A percentile compares a stretch with the other conserved stretches of the same genome.
These are phyloP conservation scores for Parascotia fuliginaria DNA, from an alignment of 2,888 invertebrate genomes.

Conservation along the genomic window DNA sequence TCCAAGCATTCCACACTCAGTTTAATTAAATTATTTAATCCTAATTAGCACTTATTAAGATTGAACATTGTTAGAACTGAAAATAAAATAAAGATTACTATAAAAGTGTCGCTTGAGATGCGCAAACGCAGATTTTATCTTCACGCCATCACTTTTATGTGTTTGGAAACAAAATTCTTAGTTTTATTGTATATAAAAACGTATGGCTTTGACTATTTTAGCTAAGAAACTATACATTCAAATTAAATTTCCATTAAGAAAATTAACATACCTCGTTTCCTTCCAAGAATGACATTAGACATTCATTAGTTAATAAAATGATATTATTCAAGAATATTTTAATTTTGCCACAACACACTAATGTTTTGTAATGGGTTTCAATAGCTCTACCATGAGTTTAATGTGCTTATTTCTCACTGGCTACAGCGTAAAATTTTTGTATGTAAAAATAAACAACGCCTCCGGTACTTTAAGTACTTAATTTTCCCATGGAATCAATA, in stretches of 20 bases:
- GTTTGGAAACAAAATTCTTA: constrained; percentile 30
- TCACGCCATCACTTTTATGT: constrained; percentile 29
- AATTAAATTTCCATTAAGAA: constrained; percentile 32
- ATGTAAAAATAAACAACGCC: too few species aligned
- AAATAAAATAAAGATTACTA: constrained; percentile 28
- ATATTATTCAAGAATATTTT: constrained; percentile 2
- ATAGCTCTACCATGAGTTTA: too few species aligned
- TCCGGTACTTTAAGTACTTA: too few species aligned
- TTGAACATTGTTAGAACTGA: constrained; percentile 21
- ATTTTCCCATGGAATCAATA: too few species aligned
- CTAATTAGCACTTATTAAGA: constrained; percentile 38
- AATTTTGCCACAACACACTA: too few species aligned
- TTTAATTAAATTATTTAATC: constrained; percentile 34
- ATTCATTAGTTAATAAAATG: constrained; percentile 18
- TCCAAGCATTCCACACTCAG: constrained; percentile 6
- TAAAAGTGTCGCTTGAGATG: constrained; percentile 33
- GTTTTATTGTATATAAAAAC: constrained; percentile 26
- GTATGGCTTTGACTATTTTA: constrained; percentile 20
- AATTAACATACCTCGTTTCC: constrained; percentile 26
- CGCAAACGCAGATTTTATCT: constrained; percentile 41
- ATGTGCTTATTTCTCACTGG: too few species aligned
- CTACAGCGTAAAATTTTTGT: too few species aligned
- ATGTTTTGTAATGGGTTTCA: too few species aligned
- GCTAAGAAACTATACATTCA: constrained; percentile 15
- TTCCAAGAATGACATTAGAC: constrained; percentile 13